These are phyloP conservation scores for Sarcophaga caerulescens DNA, from an alignment of 2,888 invertebrate genomes.

Conservation along the genomic window DNA sequence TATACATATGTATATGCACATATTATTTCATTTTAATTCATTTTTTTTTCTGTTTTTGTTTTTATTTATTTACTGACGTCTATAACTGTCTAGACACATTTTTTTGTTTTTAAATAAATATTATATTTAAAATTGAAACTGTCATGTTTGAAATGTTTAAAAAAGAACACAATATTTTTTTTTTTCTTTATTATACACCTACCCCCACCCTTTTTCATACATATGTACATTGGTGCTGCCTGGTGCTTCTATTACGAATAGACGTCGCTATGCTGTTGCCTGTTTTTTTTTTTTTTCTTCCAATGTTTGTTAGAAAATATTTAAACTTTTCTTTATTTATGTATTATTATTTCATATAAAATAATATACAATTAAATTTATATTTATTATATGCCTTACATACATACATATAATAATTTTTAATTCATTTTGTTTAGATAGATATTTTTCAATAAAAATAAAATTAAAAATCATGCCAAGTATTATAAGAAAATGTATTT, in stretches of 20 bases:
- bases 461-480: slow-evolving; percentile 38
- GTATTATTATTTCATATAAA: slow-evolving; percentile 26
- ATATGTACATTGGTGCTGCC: no score
- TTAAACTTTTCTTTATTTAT: slow-evolving; percentile 28
- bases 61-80: slow-evolving; percentile 60
- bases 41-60: neutral
- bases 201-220: no score
- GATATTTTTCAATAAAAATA: slow-evolving; percentile 6
- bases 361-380: no score
- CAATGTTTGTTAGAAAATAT: slow-evolving; percentile 46
- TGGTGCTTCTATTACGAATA: no score
- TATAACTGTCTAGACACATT: slow-evolving; percentile 62
- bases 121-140: slow-evolving; percentile 50
- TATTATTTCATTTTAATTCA: no score
- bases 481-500: slow-evolving; percentile 24
- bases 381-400: no score
- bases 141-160: slow-evolving; percentile 61
- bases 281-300: slow-evolving; percentile 8
- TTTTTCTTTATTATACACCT: neutral
- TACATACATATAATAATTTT: neutral
- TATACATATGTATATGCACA: no score
- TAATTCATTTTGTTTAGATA: neutral
- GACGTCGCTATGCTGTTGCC: no score
- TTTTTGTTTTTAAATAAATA: slow-evolving; percentile 40
- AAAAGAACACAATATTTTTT: slow-evolving; percentile 4